phyloP scores from a whole-genome alignment of 2,888 invertebrate species.

The Sussaba pulchella region DNA sequence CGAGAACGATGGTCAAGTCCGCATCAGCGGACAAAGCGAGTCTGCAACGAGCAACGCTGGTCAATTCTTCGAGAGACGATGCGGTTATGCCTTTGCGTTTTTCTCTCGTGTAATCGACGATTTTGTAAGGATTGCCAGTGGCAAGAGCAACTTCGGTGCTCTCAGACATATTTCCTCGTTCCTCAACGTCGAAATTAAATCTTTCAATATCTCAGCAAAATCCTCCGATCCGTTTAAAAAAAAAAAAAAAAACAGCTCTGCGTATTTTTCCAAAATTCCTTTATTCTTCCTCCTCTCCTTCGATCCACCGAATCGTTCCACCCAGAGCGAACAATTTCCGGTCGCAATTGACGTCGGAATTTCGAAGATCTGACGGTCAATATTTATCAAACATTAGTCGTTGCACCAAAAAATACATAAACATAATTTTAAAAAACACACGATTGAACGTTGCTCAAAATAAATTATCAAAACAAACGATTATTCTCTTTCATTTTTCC shows the following conservation, averaged over 20 bases:
- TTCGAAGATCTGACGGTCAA: slow-evolving; percentile 28
- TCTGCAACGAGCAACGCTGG: slow-evolving; percentile 91
- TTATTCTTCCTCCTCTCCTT: background rate
- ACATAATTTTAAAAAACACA: slow-evolving; percentile 19
- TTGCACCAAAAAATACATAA: background rate
- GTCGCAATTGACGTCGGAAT: slow-evolving; percentile 52
- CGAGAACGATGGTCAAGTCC: slow-evolving; percentile 92
- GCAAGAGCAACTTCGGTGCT: slow-evolving; percentile 74
- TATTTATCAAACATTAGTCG: slow-evolving; percentile 8
- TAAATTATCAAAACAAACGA: too few species aligned
- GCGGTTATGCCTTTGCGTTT: slow-evolving; percentile 94
- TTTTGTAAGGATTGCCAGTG: slow-evolving; percentile 90
- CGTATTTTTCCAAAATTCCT: background rate
- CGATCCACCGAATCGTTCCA: background rate
- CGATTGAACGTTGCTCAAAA: slow-evolving; percentile 33
- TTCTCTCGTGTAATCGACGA: slow-evolving; percentile 92
- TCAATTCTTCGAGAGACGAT: slow-evolving; percentile 91
- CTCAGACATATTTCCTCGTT: slow-evolving; percentile 69
- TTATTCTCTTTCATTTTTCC: background rate
- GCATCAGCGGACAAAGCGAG: slow-evolving; percentile 88
- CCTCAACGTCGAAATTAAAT: too few species aligned
- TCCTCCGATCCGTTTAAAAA: too few species aligned
- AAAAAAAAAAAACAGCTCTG: too few species aligned
- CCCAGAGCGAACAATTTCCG: background rate
- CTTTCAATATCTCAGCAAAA: too few species aligned